phyloP scores from a whole-genome alignment of 2,797 vertebrate genomes.

The Loris lydekkerianus region DNA sequence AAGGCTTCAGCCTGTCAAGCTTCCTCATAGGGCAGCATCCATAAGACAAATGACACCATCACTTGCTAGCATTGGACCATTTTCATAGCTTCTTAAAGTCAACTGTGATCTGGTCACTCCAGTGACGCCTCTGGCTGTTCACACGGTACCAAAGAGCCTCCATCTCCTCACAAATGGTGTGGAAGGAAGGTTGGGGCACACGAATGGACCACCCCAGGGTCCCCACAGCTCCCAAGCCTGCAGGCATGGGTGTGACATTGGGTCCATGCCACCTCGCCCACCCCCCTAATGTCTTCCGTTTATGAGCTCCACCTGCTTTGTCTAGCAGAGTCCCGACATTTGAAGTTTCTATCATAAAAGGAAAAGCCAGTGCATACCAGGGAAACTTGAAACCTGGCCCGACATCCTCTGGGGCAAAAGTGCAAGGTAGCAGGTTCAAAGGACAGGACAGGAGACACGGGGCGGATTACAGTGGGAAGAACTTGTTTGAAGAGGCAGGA shows the following conservation, averaged over 20 bases:
- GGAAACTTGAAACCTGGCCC: conserved; percentile 5
- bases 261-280: accelerated
- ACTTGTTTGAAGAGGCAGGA: conserved; percentile 44
- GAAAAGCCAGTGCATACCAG: background rate
- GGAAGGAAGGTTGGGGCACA: accelerated
- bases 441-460: accelerated
- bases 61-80: background rate
- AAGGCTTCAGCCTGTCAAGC: background rate
- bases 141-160: background rate
- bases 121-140: background rate
- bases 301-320: background rate
- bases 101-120: background rate
- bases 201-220: accelerated
- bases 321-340: background rate
- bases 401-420: background rate
- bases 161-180: accelerated
- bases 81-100: background rate
- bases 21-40: background rate
- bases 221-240: accelerated
- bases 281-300: background rate
- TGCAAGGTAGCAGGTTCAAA: background rate
- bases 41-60: accelerated
- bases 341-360: background rate
- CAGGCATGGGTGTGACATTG: accelerated
- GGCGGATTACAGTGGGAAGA: background rate